Conservation (phyloP, 2,113 vertebrate species). For the Chunga burmeisteri region DNA sequence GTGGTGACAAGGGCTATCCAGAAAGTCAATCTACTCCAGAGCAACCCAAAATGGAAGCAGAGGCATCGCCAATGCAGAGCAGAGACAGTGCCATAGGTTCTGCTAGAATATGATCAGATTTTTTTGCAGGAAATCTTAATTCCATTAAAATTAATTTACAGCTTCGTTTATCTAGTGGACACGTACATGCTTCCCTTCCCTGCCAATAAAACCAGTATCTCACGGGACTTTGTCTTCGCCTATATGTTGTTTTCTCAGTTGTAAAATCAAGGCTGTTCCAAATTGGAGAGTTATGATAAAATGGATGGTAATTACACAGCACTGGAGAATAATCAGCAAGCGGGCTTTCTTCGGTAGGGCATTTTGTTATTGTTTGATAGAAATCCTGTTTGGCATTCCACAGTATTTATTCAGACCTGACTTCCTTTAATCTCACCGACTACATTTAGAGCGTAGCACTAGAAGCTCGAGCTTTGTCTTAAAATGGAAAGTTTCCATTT, state of each 20-base stretch:
- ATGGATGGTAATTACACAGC: not conserved
- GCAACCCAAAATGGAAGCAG: not conserved
- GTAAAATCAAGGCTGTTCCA: not conserved
- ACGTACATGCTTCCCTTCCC: not conserved
- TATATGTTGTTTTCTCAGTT: not conserved
- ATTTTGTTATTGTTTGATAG: not conserved
- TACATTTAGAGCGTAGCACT: fast-evolving
- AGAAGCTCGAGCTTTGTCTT: not conserved
- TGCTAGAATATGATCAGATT: not conserved
- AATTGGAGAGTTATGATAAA: not conserved
- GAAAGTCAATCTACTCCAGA: not conserved
- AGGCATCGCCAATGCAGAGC: not conserved
- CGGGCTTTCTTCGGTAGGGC: not conserved
- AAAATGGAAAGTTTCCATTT: not conserved
- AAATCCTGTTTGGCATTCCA: not conserved
- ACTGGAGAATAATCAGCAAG: not conserved
- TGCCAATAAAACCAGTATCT: not conserved
- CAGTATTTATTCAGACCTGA: not conserved
- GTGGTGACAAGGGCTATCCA: not conserved
- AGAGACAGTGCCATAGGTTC: not conserved
- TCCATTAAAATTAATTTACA: not conserved
- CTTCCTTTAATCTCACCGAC: not conserved
- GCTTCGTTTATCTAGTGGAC: not conserved
- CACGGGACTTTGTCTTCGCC: not conserved
- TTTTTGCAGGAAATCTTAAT: not conserved